A percentile compares a stretch with the other conserved stretches of the same genome.
phyloP scores from a whole-genome alignment of 2,888 invertebrate genomes.

The Liodrosophila aerea region DNA sequence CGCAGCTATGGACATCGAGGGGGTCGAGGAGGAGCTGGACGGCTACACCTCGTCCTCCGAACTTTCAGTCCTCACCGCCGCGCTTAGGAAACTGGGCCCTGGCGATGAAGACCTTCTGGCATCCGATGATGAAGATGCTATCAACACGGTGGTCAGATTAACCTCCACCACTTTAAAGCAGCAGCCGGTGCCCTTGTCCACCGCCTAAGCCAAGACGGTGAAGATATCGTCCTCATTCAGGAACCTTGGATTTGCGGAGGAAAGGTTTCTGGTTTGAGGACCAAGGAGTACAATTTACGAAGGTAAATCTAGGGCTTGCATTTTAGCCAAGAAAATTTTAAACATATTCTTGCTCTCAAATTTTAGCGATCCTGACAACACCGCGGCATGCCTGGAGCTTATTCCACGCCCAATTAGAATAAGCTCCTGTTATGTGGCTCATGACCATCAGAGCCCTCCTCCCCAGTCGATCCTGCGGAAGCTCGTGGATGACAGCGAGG shows the following conservation, averaged over 20 bases:
- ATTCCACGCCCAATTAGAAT: not conserved
- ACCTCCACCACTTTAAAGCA: not conserved
- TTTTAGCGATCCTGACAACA: not conserved
- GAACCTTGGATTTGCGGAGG: not conserved
- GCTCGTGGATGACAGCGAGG: not conserved
- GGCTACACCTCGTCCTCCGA: too few relatives aligned
- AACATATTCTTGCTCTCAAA: not conserved
- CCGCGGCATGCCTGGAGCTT: not conserved
- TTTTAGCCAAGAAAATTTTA: not conserved
- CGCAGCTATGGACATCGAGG: too few relatives aligned
- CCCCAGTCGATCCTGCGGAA: not conserved
- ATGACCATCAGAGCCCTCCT: not conserved
- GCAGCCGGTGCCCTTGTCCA: conserved; percentile 1
- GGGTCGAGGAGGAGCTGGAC: too few relatives aligned
- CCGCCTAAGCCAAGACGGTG: not conserved
- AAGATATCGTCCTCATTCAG: not conserved
- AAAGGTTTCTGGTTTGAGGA: not conserved
- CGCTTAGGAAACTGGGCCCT: too few relatives aligned
- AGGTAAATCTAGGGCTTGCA: not conserved
- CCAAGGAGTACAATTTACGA: not conserved
- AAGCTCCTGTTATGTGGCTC: not conserved
- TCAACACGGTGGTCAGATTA: not conserved
- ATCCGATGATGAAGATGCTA: too few relatives aligned
- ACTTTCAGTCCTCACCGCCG: too few relatives aligned
- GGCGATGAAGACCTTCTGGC: too few relatives aligned